A percentile compares a stretch with the other conserved stretches of the same genome.
phyloP scores from a whole-genome alignment of 2,113 vertebrate species.

The Peucedramus taeniatus region DNA sequence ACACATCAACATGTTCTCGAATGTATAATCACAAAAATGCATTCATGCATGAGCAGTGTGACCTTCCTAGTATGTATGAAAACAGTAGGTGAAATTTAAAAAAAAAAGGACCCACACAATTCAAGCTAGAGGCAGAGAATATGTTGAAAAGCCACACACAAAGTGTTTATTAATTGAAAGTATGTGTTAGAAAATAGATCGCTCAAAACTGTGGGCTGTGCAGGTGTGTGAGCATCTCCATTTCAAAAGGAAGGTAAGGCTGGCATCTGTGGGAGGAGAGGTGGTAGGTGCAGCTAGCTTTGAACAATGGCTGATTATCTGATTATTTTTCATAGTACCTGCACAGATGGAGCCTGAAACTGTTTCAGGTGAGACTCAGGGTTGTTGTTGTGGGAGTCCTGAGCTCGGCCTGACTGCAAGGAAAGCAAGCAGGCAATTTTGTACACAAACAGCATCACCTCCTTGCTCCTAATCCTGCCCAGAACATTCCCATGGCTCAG shows the following conservation, averaged over 20 bases:
- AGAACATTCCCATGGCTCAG: not conserved
- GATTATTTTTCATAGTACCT: not conserved
- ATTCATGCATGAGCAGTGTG: not conserved
- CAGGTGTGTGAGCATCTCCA: not conserved
- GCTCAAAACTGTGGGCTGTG: not conserved
- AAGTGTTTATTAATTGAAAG: constrained; percentile 3
- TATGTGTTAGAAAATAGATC: not conserved
- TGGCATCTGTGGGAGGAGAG: not conserved
- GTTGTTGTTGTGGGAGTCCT: not conserved
- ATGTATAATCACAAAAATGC: not conserved
- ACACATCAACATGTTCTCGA: not conserved
- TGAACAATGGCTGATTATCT: not conserved
- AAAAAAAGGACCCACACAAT: not conserved
- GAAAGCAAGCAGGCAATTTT: not conserved
- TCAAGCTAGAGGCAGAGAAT: not conserved
- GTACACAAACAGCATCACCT: not conserved
- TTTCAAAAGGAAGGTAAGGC: not conserved
- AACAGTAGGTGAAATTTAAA: not conserved
- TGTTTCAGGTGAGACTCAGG: not conserved
- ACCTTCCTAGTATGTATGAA: not conserved
- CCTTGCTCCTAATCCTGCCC: not conserved
- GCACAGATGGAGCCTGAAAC: not conserved
- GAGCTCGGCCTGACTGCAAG: not conserved
- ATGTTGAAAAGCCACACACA: not conserved
- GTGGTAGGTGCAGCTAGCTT: not conserved